Percentiles rank a stretch among this genome's conserved stretches.
Evolutionary conservation across 2,113 vertebrate genomes (phyloP).

Genomic region (Raphicerus campestris): DNA sequence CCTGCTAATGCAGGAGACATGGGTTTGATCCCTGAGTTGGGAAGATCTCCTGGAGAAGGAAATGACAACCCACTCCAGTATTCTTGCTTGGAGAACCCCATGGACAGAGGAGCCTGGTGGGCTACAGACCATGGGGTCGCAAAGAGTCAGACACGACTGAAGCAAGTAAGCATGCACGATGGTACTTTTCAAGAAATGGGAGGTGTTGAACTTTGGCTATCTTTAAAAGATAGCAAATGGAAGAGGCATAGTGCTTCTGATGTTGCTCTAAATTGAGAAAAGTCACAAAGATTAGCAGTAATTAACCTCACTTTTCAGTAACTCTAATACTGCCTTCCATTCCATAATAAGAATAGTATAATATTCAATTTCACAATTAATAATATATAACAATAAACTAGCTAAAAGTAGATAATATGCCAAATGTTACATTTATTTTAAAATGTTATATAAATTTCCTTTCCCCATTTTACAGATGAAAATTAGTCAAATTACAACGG

Average conservation of each 20-base stretch:
- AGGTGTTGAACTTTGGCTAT: neutral
- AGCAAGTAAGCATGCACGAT: neutral
- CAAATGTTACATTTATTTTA: neutral
- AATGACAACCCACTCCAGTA: neutral
- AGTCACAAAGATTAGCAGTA: neutral
- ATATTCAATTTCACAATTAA: neutral
- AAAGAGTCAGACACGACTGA: neutral
- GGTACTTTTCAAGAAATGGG: neutral
- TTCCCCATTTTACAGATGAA: neutral
- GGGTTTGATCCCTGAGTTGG: neutral
- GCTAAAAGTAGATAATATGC: neutral
- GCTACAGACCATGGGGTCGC: neutral
- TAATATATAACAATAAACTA: neutral
- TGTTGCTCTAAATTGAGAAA: neutral
- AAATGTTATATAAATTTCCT: neutral
- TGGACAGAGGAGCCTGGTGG: neutral
- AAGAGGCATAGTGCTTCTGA: neutral
- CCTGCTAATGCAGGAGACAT: neutral
- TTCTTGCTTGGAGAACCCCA: neutral
- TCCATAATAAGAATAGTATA: neutral
- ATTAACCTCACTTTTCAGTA: neutral
- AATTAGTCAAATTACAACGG: neutral
- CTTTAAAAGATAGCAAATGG: neutral
- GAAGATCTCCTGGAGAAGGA: neutral
- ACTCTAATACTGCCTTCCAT: neutral